Base-by-base conservation (phyloP, 2,888 invertebrate species). In the Branchipolynoe longqiensis region DNA sequence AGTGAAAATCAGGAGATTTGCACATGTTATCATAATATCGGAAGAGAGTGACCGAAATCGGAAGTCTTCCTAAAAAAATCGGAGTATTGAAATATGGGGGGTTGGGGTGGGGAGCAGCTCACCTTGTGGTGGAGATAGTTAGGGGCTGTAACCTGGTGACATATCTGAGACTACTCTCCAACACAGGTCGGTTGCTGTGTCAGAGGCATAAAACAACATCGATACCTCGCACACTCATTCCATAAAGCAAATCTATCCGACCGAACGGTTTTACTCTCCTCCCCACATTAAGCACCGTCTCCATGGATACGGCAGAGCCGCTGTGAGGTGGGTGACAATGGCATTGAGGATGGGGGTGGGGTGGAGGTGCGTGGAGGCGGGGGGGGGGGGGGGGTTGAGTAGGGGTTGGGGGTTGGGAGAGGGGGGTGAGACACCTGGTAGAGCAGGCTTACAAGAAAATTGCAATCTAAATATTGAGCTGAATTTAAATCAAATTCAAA, bases 201-300 rank as follows among this genome's bases (percentile, higher is more conserved):
- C n/a, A n/a, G n/a, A n/a, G n/a, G 38, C 69, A 69, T 69, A 69
- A 69, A 64, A 48, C 48, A 69, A 38, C 69, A 38, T 0, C 36
- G 38, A 38, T 69, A 69, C 69, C 62, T 62, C n/a, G n/a, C n/a
- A n/a, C 69, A 6, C 69, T 38, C 69, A 38, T 69, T 69, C 69
- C 69, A 69, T 69, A 69, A 69, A 69, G 36, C 69, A 69, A 69
- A 69, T 69, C 69, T 69, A 69, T 69, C 69, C 69, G 38, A 69
- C 38, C 69, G 36, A 69, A 69, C 38, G 69, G 69, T 69, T 69
- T 69, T 69, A 69, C 38, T 69, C 36, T 69, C 69, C 33, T 14
- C 3, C 69, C 3, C 69, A 33, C 38, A 69, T 69, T 69, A 69
- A 69, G 36, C 69, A 33, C 18, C 36, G 69, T 69, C 38, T 69